Evolutionary conservation across 2,888 invertebrate genomes (phyloP), one percentile per base, ranked within the genome.

Genomic region (Pristionchus entomophagus): DNA sequence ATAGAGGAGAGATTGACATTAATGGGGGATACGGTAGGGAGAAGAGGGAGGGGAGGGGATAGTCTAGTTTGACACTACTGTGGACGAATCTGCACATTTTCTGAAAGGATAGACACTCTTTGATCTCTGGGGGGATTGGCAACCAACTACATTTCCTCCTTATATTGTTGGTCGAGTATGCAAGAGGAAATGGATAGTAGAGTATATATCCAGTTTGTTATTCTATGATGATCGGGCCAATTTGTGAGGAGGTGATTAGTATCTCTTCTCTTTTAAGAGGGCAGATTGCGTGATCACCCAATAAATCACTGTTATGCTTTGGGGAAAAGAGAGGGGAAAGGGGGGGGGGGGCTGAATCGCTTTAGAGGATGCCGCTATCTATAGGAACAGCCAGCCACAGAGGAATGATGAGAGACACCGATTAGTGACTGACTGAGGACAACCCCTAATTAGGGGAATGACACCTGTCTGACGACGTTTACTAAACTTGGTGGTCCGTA

Each of bases 1-100:
- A 65, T 65, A 35, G 32, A 45, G 45, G 45, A 10, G 65, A 65
- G 22, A 26, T 22, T n/a, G n/a, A 59, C 22, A 26, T 12, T 4
- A 56, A 10, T 45, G 45, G 8, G 32, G 65, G 35, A 35, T 65
- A 65, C 65, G 35, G 65, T 65, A 65, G 65, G 65, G 32, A 62
- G 26, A 29, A 35, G 35, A 65, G 35, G 65, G 35, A 35, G 32
- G 35, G 35, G 32, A 65, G 65, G 35, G 32, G 19, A 32, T 65
- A 65, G 65, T 35, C 65, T 65, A 73, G 73, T 73, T 73, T 73
- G 73, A n/a, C n/a, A n/a, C n/a, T n/a, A n/a, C n/a, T n/a, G n/a
- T n/a, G n/a, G n/a, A n/a, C n/a, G n/a, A n/a, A n/a, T n/a, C n/a
- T n/a, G n/a, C n/a, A n/a, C n/a, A n/a, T n/a, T n/a, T n/a, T n/a